Evolutionary conservation across 2,888 invertebrate genomes (phyloP).

Genomic region (Leucophora obtusa): DNA sequence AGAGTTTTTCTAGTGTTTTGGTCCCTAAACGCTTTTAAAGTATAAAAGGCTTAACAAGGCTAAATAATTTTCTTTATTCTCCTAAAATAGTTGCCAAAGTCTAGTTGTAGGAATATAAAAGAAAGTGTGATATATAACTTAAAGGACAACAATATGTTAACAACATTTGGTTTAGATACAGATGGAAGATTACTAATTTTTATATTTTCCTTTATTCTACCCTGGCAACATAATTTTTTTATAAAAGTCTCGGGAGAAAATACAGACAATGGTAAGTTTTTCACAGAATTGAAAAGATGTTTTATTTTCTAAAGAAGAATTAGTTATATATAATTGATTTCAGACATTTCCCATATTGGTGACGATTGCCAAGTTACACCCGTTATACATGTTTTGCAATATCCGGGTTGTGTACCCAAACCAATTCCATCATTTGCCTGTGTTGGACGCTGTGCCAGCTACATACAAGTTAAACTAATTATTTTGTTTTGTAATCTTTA

Average conservation of each 20-base stretch:
- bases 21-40: background rate
- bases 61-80: slow-evolving; percentile 37
- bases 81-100: background rate
- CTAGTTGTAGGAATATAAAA: background rate
- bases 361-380: slow-evolving; percentile 95
- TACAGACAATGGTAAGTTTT: slow-evolving; percentile 69
- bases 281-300: background rate
- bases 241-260: slow-evolving; percentile 62
- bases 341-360: slow-evolving; percentile 75
- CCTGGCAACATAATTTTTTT: slow-evolving; percentile 16
- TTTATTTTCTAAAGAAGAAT: background rate
- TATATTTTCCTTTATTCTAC: slow-evolving; percentile 7
- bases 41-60: slow-evolving; percentile 48
- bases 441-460: slow-evolving; percentile 93
- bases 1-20: background rate
- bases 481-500: background rate
- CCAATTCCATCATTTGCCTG: slow-evolving; percentile 96
- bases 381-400: slow-evolving; percentile 93
- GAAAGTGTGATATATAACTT: background rate
- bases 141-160: slow-evolving; percentile 26
- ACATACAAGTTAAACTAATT: slow-evolving; percentile 86
- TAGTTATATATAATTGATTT: background rate
- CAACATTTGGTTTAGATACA: slow-evolving; percentile 26
- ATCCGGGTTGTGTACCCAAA: slow-evolving; percentile 94
- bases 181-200: slow-evolving; percentile 16